Percentiles rank a stretch among this genome's conserved stretches.
Evolutionary conservation across 92 coral and sea anemone species (phyloP).

Genomic region (Anthopleura xanthogrammica): DNA sequence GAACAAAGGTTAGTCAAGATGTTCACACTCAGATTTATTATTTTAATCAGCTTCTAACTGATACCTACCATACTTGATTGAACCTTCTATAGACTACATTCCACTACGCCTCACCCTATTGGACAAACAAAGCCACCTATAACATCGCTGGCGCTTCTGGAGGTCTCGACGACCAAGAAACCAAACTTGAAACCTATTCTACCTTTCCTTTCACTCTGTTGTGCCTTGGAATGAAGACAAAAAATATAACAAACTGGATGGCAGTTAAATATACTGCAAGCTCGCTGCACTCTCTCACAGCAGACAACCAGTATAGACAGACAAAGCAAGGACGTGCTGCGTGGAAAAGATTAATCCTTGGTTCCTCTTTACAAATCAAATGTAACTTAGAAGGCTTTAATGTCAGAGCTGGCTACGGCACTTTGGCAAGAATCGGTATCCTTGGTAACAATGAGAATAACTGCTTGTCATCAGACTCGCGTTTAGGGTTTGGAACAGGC

Average conservation of each 20-base stretch:
- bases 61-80: neutral
- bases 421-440: constrained; percentile 27
- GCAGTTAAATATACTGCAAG: constrained; percentile 28
- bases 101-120: constrained; percentile 38
- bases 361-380: constrained; percentile 44
- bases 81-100: constrained; percentile 33
- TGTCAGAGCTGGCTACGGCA: neutral
- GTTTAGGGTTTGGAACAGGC: constrained; percentile 37
- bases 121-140: constrained; percentile 51
- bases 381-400: constrained; percentile 52
- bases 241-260: constrained; percentile 28
- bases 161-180: constrained; percentile 48
- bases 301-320: constrained; percentile 35
- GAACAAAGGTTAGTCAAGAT: constrained; percentile 2
- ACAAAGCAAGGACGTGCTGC: constrained; percentile 41
- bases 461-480: constrained; percentile 34
- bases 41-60: neutral
- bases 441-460: constrained; percentile 35
- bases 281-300: constrained; percentile 50
- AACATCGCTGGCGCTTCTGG: constrained; percentile 35
- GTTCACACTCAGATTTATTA: neutral
- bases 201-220: constrained; percentile 38
- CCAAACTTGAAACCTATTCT: constrained; percentile 49
- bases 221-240: constrained; percentile 54
- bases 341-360: constrained; percentile 43